Percentiles rank a stretch among this genome's conserved stretches.
These are phyloP conservation scores for Brenthis daphne DNA, from an alignment of 2,888 invertebrate species.

Conservation along the genomic window DNA sequence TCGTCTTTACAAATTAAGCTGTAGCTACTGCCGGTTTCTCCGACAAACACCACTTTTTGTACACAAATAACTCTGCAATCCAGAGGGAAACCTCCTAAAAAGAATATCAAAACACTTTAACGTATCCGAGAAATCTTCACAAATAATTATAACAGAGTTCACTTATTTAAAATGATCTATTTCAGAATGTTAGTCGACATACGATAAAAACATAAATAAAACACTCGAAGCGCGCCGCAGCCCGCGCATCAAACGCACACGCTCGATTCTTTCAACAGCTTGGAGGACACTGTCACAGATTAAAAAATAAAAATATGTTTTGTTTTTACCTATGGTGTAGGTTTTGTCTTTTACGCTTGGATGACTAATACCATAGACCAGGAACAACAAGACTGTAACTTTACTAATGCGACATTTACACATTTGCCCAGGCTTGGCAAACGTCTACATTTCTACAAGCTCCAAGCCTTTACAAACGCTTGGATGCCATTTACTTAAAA, in stretches of 20 bases:
- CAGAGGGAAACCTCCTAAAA: not conserved
- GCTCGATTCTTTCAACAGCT: constrained; percentile 16
- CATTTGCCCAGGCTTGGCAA: too few species aligned
- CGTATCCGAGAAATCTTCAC: not conserved
- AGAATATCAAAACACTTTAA: not conserved
- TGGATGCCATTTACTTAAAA: too few species aligned
- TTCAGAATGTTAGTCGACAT: constrained; percentile 17
- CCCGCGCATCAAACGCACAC: constrained; percentile 15
- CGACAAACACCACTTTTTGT: constrained; percentile 22
- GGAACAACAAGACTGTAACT: too few species aligned
- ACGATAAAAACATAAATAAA: constrained; percentile 33
- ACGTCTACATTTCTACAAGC: too few species aligned
- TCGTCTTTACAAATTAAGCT: constrained; percentile 20
- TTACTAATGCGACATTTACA: too few species aligned
- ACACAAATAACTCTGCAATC: constrained; percentile 21
- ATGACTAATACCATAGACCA: not conserved
- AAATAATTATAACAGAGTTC: not conserved
- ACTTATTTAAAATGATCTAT: not conserved
- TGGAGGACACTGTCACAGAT: constrained; percentile 25
- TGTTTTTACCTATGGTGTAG: not conserved
- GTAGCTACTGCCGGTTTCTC: constrained; percentile 30
- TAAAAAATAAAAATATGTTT: constrained; percentile 19
- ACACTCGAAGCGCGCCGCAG: constrained; percentile 13
- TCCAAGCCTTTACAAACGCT: too few species aligned
- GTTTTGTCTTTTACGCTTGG: not conserved